Evolutionary conservation across 2,113 vertebrate genomes (phyloP).

Genomic region (Sisor rabdophorus): DNA sequence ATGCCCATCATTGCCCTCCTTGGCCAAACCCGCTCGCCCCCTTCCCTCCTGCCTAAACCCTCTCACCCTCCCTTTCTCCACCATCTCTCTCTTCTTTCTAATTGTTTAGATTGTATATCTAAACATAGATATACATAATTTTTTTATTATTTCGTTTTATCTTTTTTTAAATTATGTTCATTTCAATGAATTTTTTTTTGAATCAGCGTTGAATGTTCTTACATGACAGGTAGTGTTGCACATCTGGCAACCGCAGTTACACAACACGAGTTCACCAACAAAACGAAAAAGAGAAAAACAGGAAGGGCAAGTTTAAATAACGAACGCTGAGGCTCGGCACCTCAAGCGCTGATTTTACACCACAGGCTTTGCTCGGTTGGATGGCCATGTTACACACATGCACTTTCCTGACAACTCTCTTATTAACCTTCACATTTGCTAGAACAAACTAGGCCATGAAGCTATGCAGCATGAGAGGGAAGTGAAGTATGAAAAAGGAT

Average conservation of each 20-base stretch:
- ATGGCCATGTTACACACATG: slow-evolving; percentile 25
- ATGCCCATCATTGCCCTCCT: too few species aligned
- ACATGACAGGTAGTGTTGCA: not conserved
- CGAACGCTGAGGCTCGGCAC: not conserved
- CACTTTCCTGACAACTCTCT: not conserved
- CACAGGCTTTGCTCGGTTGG: slow-evolving; percentile 13
- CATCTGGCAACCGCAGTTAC: not conserved
- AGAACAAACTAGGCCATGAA: slow-evolving; percentile 38
- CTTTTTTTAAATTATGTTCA: not conserved
- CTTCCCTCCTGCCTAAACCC: too few species aligned
- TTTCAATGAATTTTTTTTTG: fast-evolving
- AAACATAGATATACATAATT: too few species aligned
- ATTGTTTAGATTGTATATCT: too few species aligned
- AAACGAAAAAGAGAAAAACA: not conserved
- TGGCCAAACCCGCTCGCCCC: too few species aligned
- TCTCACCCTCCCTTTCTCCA: too few species aligned
- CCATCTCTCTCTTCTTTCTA: too few species aligned
- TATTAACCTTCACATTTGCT: slow-evolving; percentile 48
- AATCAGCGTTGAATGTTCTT: not conserved
- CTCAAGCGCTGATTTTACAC: slow-evolving; percentile 22
- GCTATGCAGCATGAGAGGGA: not conserved
- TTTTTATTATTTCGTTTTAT: too few species aligned
- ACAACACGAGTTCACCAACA: not conserved
- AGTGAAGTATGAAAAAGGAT: not conserved
- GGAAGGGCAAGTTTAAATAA: slow-evolving; percentile 9